Percentiles rank a stretch among this genome's conserved stretches.
Conservation (phyloP, 2,888 invertebrate genomes). For the Habroteleia sp. region DNA sequence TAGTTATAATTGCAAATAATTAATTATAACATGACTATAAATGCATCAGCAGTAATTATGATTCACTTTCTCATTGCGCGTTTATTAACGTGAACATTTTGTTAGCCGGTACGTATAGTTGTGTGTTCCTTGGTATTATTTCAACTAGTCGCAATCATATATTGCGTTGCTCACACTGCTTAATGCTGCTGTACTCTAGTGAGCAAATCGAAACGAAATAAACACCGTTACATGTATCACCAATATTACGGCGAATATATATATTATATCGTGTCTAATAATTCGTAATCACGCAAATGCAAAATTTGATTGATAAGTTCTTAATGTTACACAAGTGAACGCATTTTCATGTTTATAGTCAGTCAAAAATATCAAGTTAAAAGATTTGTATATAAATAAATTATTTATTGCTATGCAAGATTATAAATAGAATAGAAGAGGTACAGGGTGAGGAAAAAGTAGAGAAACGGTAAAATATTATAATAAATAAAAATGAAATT, state of each 20-base stretch:
- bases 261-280: conserved; percentile 47
- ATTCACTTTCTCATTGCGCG: conserved; percentile 52
- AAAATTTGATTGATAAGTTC: conserved; percentile 34
- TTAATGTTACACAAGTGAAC: conserved; percentile 16
- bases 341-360: too few relatives aligned
- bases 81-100: conserved; percentile 56
- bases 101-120: conserved; percentile 45
- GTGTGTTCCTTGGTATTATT: conserved; percentile 49
- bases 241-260: conserved; percentile 51
- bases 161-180: conserved; percentile 25
- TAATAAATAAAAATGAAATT: too few relatives aligned
- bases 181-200: conserved; percentile 22
- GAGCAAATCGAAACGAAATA: conserved; percentile 53
- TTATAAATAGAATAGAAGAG: too few relatives aligned
- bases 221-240: conserved; percentile 55
- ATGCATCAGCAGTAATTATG: conserved; percentile 60
- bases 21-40: conserved; percentile 51
- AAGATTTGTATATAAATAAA: too few relatives aligned
- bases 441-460: too few relatives aligned
- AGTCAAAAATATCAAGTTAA: too few relatives aligned
- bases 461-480: too few relatives aligned
- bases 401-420: too few relatives aligned
- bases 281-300: conserved; percentile 29
- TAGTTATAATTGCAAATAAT: conserved; percentile 56
- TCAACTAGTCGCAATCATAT: conserved; percentile 48